Evolutionary conservation across 92 coral and sea anemone genomes (phyloP).

Genomic region (Heteractis magnifica): DNA sequence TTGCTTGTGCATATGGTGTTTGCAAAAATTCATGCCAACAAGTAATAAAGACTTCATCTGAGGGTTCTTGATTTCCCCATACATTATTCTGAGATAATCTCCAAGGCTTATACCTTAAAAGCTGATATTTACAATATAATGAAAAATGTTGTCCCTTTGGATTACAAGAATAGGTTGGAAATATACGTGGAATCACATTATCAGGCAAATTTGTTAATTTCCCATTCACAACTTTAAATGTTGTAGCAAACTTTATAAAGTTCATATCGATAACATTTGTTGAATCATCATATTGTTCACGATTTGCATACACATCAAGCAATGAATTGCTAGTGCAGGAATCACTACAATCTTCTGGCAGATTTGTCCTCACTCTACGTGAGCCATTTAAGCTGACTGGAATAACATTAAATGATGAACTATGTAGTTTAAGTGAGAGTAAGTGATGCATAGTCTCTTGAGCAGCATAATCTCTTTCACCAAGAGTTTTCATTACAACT

Average conservation of each 20-base stretch:
- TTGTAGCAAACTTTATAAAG: conserved; percentile 41
- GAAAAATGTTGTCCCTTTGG: conserved; percentile 12
- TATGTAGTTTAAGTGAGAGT: conserved; percentile 11
- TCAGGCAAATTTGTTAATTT: conserved; percentile 35
- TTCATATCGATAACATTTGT: conserved; percentile 6
- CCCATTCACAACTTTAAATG: conserved; percentile 32
- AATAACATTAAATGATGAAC: conserved; percentile 20
- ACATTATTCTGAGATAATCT: too few relatives aligned
- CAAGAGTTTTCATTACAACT: too few relatives aligned
- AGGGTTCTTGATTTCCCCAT: too few relatives aligned
- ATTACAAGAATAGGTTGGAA: too few relatives aligned
- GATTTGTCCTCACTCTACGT: too few relatives aligned
- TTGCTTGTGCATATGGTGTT: conserved; percentile 47
- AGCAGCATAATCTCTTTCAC: too few relatives aligned
- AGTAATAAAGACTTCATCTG: too few relatives aligned
- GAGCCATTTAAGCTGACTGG: conserved; percentile 23
- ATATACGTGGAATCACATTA: conserved; percentile 34
- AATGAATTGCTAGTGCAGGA: conserved; percentile 30
- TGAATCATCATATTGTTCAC: neutral
- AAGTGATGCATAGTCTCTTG: conserved; percentile 52
- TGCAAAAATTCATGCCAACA: conserved; percentile 13
- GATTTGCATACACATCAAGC: too few relatives aligned
- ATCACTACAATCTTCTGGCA: conserved; percentile 15
- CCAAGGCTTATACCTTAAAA: too few relatives aligned
- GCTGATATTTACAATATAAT: too few relatives aligned